phyloP scores from a whole-genome alignment of 2,113 vertebrate genomes.

The Gopherus evgoodei region DNA sequence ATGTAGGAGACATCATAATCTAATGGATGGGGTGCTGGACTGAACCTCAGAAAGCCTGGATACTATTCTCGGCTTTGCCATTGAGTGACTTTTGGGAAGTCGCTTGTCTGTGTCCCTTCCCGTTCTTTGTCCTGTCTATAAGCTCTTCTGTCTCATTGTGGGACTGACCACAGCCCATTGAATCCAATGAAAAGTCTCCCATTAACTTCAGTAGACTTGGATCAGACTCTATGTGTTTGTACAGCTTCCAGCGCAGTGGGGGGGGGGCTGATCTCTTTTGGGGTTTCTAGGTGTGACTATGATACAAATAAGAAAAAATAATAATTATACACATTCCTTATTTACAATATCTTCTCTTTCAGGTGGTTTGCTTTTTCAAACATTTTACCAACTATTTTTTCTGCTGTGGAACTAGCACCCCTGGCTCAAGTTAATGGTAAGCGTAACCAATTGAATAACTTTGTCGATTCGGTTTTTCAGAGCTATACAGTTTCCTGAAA shows the following conservation, averaged over 20 bases:
- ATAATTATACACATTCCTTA: background rate
- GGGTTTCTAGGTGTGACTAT: background rate
- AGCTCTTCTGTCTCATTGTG: background rate
- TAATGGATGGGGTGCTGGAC: fast-evolving
- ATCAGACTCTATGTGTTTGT: background rate
- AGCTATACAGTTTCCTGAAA: background rate
- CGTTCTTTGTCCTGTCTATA: fast-evolving
- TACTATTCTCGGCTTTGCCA: fast-evolving
- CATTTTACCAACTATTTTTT: background rate
- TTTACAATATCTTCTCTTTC: background rate
- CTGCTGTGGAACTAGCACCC: background rate
- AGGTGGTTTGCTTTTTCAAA: background rate
- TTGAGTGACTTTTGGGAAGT: background rate
- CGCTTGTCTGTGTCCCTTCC: fast-evolving
- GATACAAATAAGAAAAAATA: background rate
- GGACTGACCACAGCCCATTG: background rate
- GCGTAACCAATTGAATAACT: background rate
- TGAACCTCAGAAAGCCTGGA: fast-evolving
- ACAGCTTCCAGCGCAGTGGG: background rate
- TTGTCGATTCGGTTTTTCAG: background rate
- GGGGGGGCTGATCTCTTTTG: background rate
- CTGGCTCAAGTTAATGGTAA: background rate
- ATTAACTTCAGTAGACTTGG: background rate
- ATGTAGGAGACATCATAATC: fast-evolving
- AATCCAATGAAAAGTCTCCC: background rate